These are phyloP conservation scores for Phalacrocorax carbo DNA, from an alignment of 2,113 vertebrate genomes.

Conservation along the genomic window DNA sequence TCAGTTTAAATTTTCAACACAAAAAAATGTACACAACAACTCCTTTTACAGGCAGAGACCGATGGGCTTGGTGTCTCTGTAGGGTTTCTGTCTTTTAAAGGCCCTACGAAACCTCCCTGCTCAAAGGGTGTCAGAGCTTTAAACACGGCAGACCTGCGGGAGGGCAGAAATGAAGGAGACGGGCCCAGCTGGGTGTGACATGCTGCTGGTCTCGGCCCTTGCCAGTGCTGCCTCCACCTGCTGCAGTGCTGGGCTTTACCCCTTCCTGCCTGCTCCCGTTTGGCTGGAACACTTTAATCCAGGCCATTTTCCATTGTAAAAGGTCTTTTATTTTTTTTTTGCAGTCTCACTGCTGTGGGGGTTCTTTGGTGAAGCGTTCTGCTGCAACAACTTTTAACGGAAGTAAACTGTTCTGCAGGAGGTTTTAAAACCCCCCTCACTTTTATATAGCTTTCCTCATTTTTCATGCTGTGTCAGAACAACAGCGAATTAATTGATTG, in stretches of 20 bases:
- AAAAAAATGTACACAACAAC: too few species aligned
- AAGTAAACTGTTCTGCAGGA: not conserved
- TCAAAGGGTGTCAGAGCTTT: not conserved
- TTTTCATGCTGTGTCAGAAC: not conserved
- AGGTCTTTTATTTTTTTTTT: not conserved
- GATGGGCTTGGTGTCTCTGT: accelerated
- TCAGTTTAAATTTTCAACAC: not conserved
- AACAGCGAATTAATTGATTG: not conserved
- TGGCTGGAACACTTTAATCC: not conserved
- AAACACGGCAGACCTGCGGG: not conserved
- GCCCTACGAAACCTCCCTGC: not conserved
- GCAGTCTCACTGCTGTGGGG: too few species aligned
- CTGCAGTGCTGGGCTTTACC: not conserved
- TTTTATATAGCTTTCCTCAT: not conserved
- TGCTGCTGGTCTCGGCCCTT: too few species aligned
- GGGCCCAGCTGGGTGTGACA: not conserved
- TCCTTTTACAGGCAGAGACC: not conserved
- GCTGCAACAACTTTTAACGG: not conserved
- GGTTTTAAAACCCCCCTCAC: not conserved
- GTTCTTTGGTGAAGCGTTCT: not conserved
- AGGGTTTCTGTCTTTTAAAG: not conserved
- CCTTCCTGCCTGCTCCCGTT: not conserved
- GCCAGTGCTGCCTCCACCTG: not conserved
- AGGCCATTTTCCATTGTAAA: not conserved
- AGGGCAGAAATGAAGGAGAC: not conserved